Evolutionary conservation across 2,113 vertebrate species (phyloP), one percentile per base, ranked within the genome.

Genomic region (Python bivittatus): DNA sequence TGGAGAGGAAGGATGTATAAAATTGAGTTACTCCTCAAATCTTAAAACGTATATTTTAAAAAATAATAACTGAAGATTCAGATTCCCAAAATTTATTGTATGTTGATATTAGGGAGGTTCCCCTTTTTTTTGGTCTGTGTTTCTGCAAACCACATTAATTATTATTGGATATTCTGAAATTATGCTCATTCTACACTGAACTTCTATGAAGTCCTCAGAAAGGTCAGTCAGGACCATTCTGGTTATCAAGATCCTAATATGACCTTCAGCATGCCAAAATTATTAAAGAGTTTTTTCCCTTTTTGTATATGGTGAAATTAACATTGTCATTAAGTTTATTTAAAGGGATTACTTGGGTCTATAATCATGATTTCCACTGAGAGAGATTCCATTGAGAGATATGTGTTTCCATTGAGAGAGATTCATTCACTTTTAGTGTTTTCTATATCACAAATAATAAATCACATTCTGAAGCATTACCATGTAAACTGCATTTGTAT

Each of bases 221-320:
- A 86, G 27, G 11, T 38, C 38, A 10, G 48, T 25, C 54, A 60
- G 10, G 58, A 57, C 52, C 3, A n/a, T 91, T 86, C 11, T 42
- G 44, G 6, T n/a, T 91, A 1, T 92, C 85, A 68, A 92, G 89
- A 15, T 90, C 87, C 27, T 23, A 92, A 91, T 53, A 90, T 88
- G 58, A 83, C 92, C 1, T 6, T 11, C 25, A 60, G 48, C 11
- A 1, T 68, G 92, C 20, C 10, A n/a, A 11, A 52, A 92, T n/a
- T 88, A 64, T 11, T 93, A 90, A 53, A 92, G 27, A 3, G 83
- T 42, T 6, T 10, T 93, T 25, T n/a, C 29, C 13, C 83, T 22
- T 54, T 93, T 68, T 68, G 60, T 79, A 7, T 44, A 83, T 85
- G 72, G 91, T 86, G 42, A 72, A 94, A 88, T 1, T 0, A 60